Evolutionary conservation across 2,888 invertebrate genomes (phyloP).

Genomic region (Chalcosyrphus nemorum): DNA sequence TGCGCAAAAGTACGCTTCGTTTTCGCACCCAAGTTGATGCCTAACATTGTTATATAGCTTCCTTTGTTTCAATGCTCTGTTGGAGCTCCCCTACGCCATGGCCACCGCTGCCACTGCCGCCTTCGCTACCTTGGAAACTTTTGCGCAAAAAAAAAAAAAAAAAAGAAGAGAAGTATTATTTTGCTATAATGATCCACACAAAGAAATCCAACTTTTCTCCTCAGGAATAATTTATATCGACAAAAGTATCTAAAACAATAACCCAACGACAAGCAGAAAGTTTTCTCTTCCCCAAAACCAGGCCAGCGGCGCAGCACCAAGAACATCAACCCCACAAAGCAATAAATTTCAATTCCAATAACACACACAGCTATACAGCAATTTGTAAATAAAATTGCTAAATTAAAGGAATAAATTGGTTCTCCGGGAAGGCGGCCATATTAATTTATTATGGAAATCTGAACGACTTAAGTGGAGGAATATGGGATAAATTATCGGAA

Average conservation of each 20-base stretch:
- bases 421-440: constrained; percentile 71
- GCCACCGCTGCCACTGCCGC: neutral
- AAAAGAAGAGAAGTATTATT: constrained; percentile 66
- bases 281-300: constrained; percentile 19
- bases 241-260: constrained; percentile 72
- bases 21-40: constrained; percentile 32
- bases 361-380: constrained; percentile 74
- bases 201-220: constrained; percentile 67
- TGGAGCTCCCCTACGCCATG: neutral
- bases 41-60: constrained; percentile 26
- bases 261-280: constrained; percentile 67
- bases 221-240: constrained; percentile 69
- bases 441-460: constrained; percentile 81
- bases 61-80: constrained; percentile 19
- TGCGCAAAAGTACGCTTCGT: constrained; percentile 14
- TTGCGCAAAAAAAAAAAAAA: constrained; percentile 12
- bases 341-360: constrained; percentile 73
- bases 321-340: constrained; percentile 51
- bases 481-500: constrained; percentile 80
- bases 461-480: constrained; percentile 81
- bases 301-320: constrained; percentile 26
- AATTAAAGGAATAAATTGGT: constrained; percentile 80
- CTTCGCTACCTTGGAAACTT: constrained; percentile 21
- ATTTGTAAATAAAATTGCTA: constrained; percentile 81
- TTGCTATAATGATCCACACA: constrained; percentile 69